Evolutionary conservation across 1,140 invertebrate genomes (phyloP), one percentile per base, ranked within the genome.

Genomic region (Lucilia cuprina): DNA sequence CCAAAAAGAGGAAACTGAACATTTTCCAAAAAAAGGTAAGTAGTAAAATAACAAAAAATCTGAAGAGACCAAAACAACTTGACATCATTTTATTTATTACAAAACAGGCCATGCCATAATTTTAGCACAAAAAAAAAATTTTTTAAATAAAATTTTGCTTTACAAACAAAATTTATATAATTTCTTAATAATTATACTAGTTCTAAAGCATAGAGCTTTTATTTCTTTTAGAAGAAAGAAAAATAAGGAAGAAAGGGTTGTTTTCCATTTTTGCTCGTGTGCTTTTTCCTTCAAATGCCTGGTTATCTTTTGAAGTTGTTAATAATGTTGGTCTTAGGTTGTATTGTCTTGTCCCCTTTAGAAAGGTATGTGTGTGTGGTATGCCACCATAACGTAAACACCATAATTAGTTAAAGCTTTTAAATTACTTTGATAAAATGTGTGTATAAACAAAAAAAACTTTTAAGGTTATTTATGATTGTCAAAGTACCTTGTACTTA

Each of bases 401-500:
- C 77, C 77, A 80, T 49, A 80, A 80, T 80, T 80, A 80, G 77
- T 80, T 80, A 80, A 80, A 49, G 77, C 41, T 49, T 50, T 50
- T 9, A 13, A 55, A 41, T 41, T 41, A 41, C 41, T 41, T 30
- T 41, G 41, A 5, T 41, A 55, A 55, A 55, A 55, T 55, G 12
- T 17, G 17, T 14, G 13, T 17, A 55, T 41, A 55, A 55, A 55
- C 50, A 55, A 55, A 41, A 30, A 30, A 49, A 55, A 55, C 50
- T 55, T 55, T 25, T 70, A 70, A 70, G 65, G 65, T 70, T 21
- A 70, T 70, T 70, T 70, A 70, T 70, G 65, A 55, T 55, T 55
- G 50, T 55, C 9, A 1, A 55, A 13, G 17, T 13, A 55, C 25
- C 25, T 30, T 30, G 25, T 30, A 30, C 25, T 30, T 30, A 30